These are phyloP conservation scores for Cabera pusaria DNA, from an alignment of 2,888 invertebrate genomes.

Conservation along the genomic window DNA sequence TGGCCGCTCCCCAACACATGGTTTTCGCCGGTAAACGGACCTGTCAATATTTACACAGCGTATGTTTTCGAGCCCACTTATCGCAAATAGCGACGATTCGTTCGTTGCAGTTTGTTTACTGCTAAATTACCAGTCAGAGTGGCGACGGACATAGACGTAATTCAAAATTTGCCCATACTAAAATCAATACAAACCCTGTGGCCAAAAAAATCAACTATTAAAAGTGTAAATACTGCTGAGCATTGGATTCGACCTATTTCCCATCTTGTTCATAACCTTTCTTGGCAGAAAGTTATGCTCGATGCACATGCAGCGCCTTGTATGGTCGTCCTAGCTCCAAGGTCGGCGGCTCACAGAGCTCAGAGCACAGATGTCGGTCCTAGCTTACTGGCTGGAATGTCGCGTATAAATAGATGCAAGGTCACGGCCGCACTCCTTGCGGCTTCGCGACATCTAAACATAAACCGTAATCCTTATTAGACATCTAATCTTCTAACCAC, in stretches of 20 bases:
- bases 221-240: constrained; percentile 4
- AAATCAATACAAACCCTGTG: constrained; percentile 4
- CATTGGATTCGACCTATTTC: constrained; percentile 30
- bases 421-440: constrained; percentile 43
- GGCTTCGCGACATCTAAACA: constrained; percentile 35
- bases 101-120: constrained; percentile 4
- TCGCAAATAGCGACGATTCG: constrained; percentile 2
- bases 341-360: constrained; percentile 41
- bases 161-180: neutral
- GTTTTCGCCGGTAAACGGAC: constrained; percentile 5
- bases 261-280: constrained; percentile 30
- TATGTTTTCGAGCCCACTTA: constrained; percentile 21
- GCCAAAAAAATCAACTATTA: constrained; percentile 9
- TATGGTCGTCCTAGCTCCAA: constrained; percentile 46
- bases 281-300: constrained; percentile 26
- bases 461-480: constrained; percentile 39
- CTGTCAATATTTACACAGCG: constrained; percentile 22
- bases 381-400: constrained; percentile 40
- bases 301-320: constrained; percentile 38
- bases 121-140: constrained; percentile 1
- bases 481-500: constrained; percentile 15
- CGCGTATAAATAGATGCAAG: constrained; percentile 66
- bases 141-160: neutral
- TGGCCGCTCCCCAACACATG: constrained; percentile 5
- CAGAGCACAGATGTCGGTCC: constrained; percentile 55